phyloP scores from a whole-genome alignment of 2,797 vertebrate genomes.

The Hydrolagus colliei region DNA sequence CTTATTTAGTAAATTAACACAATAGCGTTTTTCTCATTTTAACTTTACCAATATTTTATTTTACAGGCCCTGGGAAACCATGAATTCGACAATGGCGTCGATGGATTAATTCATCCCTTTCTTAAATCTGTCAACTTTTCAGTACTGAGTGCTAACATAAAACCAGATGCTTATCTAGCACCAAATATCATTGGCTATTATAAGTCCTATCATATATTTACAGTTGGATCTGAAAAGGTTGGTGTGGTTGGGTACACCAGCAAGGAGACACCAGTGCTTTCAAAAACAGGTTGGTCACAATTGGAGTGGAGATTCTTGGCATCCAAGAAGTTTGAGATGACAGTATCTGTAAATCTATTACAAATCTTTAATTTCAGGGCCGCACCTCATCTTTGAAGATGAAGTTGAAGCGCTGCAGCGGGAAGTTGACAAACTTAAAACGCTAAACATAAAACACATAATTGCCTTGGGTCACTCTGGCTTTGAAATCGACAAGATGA shows the following conservation, averaged over 20 bases:
- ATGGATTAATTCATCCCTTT: slow-evolving; percentile 74
- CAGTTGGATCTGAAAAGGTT: slow-evolving; percentile 57
- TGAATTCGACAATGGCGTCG: slow-evolving; percentile 83
- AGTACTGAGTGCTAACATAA: slow-evolving; percentile 79
- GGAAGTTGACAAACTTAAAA: slow-evolving; percentile 69
- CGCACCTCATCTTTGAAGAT: slow-evolving; percentile 67
- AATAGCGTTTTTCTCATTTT: slow-evolving; percentile 25
- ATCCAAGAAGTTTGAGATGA: no score
- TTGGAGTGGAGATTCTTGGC: not conserved
- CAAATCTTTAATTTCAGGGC: slow-evolving; percentile 53
- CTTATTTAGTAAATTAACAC: no score
- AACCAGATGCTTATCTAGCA: slow-evolving; percentile 47
- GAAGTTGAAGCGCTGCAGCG: slow-evolving; percentile 70
- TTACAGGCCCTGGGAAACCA: slow-evolving; percentile 82
- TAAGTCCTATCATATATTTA: slow-evolving; percentile 60
- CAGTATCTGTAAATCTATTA: not conserved
- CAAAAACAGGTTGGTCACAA: slow-evolving; percentile 63
- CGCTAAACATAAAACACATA: slow-evolving; percentile 75
- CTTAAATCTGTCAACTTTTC: slow-evolving; percentile 62
- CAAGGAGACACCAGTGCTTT: slow-evolving; percentile 73
- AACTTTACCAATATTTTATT: slow-evolving; percentile 42
- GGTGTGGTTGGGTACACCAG: slow-evolving; percentile 85
- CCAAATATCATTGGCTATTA: slow-evolving; percentile 56
- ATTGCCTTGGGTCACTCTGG: slow-evolving; percentile 93
- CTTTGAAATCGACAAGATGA: slow-evolving; percentile 66